phyloP scores from a whole-genome alignment of 2,888 invertebrate species.

The Tanypteryx hageni region DNA sequence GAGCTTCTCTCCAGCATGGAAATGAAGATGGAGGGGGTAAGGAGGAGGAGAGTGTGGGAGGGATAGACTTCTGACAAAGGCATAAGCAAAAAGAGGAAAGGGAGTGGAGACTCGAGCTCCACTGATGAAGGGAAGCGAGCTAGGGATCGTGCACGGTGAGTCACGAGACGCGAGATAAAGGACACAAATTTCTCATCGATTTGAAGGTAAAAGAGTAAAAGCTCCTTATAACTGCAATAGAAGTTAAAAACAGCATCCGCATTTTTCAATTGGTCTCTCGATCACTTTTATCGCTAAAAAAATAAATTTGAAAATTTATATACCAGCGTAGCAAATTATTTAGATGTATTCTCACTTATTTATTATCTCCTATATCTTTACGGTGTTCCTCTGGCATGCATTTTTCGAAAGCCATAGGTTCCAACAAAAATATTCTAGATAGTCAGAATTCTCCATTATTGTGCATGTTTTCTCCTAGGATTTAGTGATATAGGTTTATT shows the following conservation, averaged over 20 bases:
- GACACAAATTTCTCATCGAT: neutral
- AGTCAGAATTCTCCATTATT: no score
- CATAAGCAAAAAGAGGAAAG: neutral
- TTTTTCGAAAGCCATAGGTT: no score
- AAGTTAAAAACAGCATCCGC: neutral
- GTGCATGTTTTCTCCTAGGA: no score
- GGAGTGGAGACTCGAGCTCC: neutral
- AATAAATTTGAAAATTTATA: neutral
- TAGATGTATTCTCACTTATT: no score
- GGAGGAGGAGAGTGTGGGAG: neutral
- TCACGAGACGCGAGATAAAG: neutral
- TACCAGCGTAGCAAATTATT: no score
- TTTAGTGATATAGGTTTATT: no score
- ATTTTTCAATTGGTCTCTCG: neutral
- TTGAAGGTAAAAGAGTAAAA: slow-evolving; percentile 1
- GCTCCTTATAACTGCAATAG: neutral
- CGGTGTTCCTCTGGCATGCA: no score
- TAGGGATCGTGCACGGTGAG: neutral
- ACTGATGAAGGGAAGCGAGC: neutral
- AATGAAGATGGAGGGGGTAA: neutral
- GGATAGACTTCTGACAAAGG: neutral
- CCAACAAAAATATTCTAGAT: no score
- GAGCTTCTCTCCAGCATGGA: neutral
- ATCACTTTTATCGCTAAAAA: neutral
- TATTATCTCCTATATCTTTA: no score